A percentile compares a stretch with the other conserved stretches of the same genome.
Evolutionary conservation across 2,888 invertebrate species (phyloP).

Genomic region (Chaetogeoica ovagalla): DNA sequence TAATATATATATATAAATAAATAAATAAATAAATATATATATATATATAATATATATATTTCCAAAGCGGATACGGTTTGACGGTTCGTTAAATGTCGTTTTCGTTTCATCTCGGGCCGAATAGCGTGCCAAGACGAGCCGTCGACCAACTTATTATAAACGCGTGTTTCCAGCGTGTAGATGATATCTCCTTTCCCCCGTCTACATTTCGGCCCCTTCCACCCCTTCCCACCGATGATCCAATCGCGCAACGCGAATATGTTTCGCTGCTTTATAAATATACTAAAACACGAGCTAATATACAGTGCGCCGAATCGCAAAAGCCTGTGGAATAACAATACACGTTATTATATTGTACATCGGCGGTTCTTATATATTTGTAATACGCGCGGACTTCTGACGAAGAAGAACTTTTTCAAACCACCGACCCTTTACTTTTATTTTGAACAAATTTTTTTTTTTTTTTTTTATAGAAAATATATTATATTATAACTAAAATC

Average conservation of each 20-base stretch:
- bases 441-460: too few relatives aligned
- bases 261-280: constrained; percentile 22
- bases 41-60: not conserved
- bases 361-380: too few relatives aligned
- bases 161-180: constrained; percentile 27
- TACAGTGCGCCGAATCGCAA: not conserved
- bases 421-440: too few relatives aligned
- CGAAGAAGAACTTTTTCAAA: too few relatives aligned
- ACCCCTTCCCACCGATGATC: too few relatives aligned
- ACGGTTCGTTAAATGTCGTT: constrained; percentile 34
- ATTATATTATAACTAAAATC: too few relatives aligned
- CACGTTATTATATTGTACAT: not conserved
- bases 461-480: too few relatives aligned
- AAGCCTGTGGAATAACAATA: not conserved
- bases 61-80: constrained; percentile 3
- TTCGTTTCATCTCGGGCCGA: constrained; percentile 48
- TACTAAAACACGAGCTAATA: not conserved
- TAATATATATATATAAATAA: too few relatives aligned
- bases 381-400: too few relatives aligned
- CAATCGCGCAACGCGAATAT: not conserved
- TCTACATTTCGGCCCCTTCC: not conserved
- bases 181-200: too few relatives aligned
- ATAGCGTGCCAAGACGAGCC: constrained; percentile 12
- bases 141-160: constrained; percentile 19
- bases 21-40: not conserved